A percentile compares a stretch with the other conserved stretches of the same genome.
phyloP scores from a whole-genome alignment of 2,797 vertebrate genomes.

The Cuculus canorus region DNA sequence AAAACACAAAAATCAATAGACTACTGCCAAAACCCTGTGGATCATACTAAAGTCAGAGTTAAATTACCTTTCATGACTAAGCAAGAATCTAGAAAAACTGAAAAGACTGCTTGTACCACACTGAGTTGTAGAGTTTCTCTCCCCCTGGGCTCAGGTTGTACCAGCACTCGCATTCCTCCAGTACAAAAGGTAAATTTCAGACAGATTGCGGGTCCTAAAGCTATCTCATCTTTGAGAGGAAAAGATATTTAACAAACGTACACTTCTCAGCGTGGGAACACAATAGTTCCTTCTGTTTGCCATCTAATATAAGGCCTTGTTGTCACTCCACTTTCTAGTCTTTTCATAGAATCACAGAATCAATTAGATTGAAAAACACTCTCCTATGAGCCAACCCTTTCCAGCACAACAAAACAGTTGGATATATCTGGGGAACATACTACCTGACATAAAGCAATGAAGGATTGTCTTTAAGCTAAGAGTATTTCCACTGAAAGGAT shows the following conservation, averaged over 20 bases:
- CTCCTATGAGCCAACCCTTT: neutral
- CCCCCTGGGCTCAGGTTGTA: neutral
- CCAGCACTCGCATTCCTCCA: neutral
- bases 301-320: neutral
- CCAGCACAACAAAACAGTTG: neutral
- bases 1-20: constrained; percentile 60
- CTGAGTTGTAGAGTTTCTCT: neutral
- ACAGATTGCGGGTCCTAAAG: neutral
- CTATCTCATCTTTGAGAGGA: neutral
- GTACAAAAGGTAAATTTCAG: neutral
- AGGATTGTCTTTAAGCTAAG: neutral
- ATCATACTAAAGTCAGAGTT: constrained; percentile 18
- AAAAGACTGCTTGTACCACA: neutral
- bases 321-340: neutral
- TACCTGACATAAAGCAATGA: neutral
- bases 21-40: constrained; percentile 49
- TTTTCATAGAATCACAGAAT: neutral
- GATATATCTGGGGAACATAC: neutral
- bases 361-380: neutral
- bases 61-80: constrained; percentile 60
- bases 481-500: neutral
- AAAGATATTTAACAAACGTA: neutral
- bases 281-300: neutral
- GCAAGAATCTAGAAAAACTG: constrained; percentile 19
- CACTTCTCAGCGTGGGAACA: neutral